Evolutionary conservation across 2,888 invertebrate species (phyloP), one percentile per base, ranked within the genome.

Genomic region (Zonitis immaculata): DNA sequence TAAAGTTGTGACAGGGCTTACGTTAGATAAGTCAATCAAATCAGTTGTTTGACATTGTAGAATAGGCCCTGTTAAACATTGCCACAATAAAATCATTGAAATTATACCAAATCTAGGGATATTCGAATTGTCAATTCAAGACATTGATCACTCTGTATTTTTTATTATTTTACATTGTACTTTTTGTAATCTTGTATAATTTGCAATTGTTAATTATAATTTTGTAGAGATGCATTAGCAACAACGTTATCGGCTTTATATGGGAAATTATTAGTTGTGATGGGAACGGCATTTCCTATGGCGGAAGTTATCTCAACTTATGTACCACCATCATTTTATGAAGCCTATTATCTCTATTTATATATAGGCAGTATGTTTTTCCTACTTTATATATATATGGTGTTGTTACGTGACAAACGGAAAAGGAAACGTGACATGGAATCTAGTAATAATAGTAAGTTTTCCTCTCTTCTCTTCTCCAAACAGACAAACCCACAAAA

Each of bases 201-300:
- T 26, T 26, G n/a, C 7, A 8, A 7, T 39, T 39, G 1, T 39
- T 9, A 4, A 51, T 48, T 47, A 27, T 46, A 52, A 59, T 45
- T 56, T 77, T 76, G 47, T 77, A 94, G 93, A 65, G 92, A 94
- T 76, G 91, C 93, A 61, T 78, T 95, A 71, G 90, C 92, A 54
- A 89, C 91, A 28, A 90, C 93, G 14, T 80, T 95, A 61, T 95
- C 95, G 58, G 95, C 95, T 1, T 82, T 96, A 25, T 96, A 96
- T 74, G 95, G 94, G 44, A 94, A 95, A 77, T 81, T 95, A 47
- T 78, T 96, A 66, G 93, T 95, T 39, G 94, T 95, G 44, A 91
- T 95, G 89, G 95, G 95, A 58, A 87, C 93, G 60, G 93, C 95
- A 12, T 93, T 96, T 77, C 95, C 95, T 47, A 89, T 96, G 87